Conservation (phyloP, 1,140 invertebrate genomes). For the Atopsyche davidsoni region DNA sequence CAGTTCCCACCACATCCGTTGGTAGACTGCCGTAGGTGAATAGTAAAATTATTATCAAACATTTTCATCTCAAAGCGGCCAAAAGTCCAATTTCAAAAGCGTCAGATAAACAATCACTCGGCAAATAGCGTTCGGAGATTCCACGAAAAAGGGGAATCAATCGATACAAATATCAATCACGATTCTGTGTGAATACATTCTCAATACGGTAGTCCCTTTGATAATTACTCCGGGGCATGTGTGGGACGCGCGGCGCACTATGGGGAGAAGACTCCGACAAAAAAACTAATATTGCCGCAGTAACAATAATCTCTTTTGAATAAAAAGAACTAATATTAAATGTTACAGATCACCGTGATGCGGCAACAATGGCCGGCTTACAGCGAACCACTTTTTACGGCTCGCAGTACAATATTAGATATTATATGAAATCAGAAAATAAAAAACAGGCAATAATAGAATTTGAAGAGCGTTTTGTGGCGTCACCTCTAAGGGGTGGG, state of each 20-base stretch:
- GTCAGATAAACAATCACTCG: not conserved
- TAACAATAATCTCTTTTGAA: conserved; percentile 32
- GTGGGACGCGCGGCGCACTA: conserved; percentile 15
- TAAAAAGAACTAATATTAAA: conserved; percentile 33
- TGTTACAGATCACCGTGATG: conserved; percentile 31
- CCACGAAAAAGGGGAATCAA: not conserved
- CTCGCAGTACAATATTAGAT: not conserved
- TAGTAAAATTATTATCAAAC: no score
- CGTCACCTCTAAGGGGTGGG: no score
- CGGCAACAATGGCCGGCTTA: conserved; percentile 25
- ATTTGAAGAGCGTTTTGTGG: not conserved
- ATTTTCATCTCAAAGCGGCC: no score
- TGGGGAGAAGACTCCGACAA: conserved; percentile 18
- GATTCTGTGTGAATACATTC: conserved; percentile 7
- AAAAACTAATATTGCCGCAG: conserved; percentile 31
- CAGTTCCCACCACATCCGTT: no score
- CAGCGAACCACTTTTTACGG: not conserved
- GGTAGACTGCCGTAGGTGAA: no score
- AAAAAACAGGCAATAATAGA: not conserved
- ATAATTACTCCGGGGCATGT: conserved; percentile 16
- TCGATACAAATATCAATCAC: not conserved
- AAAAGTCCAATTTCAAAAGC: not conserved
- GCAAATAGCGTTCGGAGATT: not conserved
- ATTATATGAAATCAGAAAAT: conserved; percentile 1
- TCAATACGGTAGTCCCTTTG: conserved; percentile 24